A percentile compares a stretch with the other conserved stretches of the same genome.
These are phyloP conservation scores for Lycaena phlaeas DNA, from an alignment of 2,888 invertebrate genomes.

Conservation along the genomic window DNA sequence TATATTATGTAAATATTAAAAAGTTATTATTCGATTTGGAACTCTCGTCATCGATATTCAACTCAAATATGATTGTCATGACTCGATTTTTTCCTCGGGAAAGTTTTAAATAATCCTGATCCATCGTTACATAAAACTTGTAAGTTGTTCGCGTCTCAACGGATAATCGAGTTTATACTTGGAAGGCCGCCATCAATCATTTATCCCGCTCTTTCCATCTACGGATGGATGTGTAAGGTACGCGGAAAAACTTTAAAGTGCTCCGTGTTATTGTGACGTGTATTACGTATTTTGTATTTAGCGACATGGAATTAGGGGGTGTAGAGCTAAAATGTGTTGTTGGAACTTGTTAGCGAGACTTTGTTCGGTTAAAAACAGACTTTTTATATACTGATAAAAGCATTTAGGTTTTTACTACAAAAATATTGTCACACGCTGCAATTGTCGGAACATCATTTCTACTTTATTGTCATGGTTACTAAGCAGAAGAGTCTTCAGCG, in stretches of 20 bases:
- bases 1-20: neutral
- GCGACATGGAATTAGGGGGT: too few relatives aligned
- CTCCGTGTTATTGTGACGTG: slow-evolving; percentile 47
- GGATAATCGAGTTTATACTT: slow-evolving; percentile 74
- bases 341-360: too few relatives aligned
- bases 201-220: slow-evolving; percentile 53
- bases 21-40: slow-evolving; percentile 10
- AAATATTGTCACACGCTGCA: too few relatives aligned
- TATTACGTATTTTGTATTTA: slow-evolving; percentile 37
- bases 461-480: too few relatives aligned
- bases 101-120: slow-evolving; percentile 69
- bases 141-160: slow-evolving; percentile 71
- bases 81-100: slow-evolving; percentile 55
- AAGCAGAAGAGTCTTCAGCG: too few relatives aligned
- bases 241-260: slow-evolving; percentile 67
- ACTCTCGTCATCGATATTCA: slow-evolving; percentile 32
- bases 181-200: slow-evolving; percentile 70
- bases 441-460: too few relatives aligned
- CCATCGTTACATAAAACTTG: slow-evolving; percentile 73
- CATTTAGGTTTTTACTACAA: too few relatives aligned
- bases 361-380: too few relatives aligned
- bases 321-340: too few relatives aligned
- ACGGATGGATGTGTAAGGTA: slow-evolving; percentile 36
- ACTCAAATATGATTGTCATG: slow-evolving; percentile 66
- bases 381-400: too few relatives aligned